These are phyloP conservation scores for Sebastes miniatus DNA, from an alignment of 2,797 vertebrate species.

Conservation along the genomic window DNA sequence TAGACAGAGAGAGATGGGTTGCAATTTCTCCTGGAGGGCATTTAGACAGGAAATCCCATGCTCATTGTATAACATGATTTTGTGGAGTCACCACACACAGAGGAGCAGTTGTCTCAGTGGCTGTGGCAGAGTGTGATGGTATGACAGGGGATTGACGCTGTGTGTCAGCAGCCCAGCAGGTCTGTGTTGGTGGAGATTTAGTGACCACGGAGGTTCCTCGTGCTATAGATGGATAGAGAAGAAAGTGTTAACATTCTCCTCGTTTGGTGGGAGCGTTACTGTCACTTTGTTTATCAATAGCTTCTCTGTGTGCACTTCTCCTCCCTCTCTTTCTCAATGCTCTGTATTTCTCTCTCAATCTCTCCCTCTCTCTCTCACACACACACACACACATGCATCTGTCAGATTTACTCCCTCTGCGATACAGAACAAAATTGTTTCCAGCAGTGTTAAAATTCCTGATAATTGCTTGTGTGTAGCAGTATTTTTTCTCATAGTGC, in stretches of 20 bases:
- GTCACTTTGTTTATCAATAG: slow-evolving; percentile 72
- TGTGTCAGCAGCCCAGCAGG: slow-evolving; percentile 52
- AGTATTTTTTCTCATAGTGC: not conserved
- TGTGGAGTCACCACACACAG: slow-evolving; percentile 35
- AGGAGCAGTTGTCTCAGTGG: slow-evolving; percentile 31
- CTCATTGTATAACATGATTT: slow-evolving; percentile 36
- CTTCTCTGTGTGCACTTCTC: slow-evolving; percentile 68
- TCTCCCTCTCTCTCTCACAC: not conserved
- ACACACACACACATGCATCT: slow-evolving; percentile 18
- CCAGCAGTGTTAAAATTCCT: slow-evolving; percentile 3
- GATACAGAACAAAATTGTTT: slow-evolving; percentile 28
- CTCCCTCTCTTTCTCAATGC: slow-evolving; percentile 36
- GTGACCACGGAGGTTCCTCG: slow-evolving; percentile 7
- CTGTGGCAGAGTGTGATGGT: slow-evolving; percentile 25
- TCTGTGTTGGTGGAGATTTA: slow-evolving; percentile 24
- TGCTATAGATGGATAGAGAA: slow-evolving; percentile 3
- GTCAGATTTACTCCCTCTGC: slow-evolving; percentile 14
- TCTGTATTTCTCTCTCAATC: slow-evolving; percentile 25
- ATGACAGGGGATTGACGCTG: slow-evolving; percentile 32
- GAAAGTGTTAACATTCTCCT: slow-evolving; percentile 64
- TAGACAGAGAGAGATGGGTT: not conserved
- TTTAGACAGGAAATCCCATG: slow-evolving; percentile 42
- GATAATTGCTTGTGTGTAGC: slow-evolving; percentile 8
- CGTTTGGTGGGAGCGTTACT: slow-evolving; percentile 54
- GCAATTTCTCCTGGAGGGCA: slow-evolving; percentile 42